phyloP scores from a whole-genome alignment of 2,888 invertebrate species.

The Erebia epiphron region DNA sequence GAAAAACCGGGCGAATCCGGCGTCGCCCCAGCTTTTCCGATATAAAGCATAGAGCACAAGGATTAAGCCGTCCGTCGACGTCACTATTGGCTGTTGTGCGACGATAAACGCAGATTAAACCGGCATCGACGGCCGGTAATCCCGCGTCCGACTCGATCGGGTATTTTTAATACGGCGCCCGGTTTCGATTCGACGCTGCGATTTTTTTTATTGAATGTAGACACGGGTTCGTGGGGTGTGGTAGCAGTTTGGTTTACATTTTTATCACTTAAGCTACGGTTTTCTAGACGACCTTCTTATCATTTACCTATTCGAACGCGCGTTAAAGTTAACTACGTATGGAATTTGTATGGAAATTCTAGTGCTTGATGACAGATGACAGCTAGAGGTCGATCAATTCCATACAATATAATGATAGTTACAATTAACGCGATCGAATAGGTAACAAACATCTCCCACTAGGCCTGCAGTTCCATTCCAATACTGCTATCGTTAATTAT shows the following conservation, averaged over 20 bases:
- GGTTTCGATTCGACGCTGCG: conserved; percentile 13
- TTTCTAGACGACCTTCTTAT: too few species aligned
- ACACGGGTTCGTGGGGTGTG: conserved; percentile 43
- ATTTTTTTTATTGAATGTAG: conserved; percentile 32
- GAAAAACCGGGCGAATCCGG: conserved; percentile 46
- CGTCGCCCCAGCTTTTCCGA: conserved; percentile 48
- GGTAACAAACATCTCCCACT: too few species aligned
- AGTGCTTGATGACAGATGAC: too few species aligned
- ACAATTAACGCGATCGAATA: too few species aligned
- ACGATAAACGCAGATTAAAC: conserved; percentile 76
- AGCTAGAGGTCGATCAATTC: too few species aligned
- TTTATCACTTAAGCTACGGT: background rate
- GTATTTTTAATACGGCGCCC: conserved; percentile 50
- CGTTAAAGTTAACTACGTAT: too few species aligned
- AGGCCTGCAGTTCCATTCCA: too few species aligned
- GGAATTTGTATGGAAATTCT: too few species aligned
- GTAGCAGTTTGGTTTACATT: background rate
- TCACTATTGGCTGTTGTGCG: conserved; percentile 61
- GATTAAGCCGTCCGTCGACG: conserved; percentile 71
- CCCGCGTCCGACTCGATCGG: conserved; percentile 51
- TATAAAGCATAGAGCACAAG: conserved; percentile 49
- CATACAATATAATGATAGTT: too few species aligned
- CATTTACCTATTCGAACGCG: too few species aligned
- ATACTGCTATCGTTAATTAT: too few species aligned
- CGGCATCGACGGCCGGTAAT: conserved; percentile 65